Evolutionary conservation across 2,797 vertebrate genomes (phyloP).

Genomic region (Coendou prehensilis): DNA sequence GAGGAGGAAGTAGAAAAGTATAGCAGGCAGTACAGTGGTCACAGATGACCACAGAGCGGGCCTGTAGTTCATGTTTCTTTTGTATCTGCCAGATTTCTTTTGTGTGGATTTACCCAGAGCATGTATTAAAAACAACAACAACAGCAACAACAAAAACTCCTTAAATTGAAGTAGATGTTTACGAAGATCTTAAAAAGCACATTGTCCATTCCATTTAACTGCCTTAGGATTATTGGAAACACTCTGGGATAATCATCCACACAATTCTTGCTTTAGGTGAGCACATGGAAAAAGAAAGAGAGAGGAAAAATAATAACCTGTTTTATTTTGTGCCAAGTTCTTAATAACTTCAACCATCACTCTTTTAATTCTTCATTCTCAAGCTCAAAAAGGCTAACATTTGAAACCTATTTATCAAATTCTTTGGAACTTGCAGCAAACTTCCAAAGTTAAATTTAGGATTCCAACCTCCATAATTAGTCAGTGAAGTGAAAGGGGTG

Average conservation of each 20-base stretch:
- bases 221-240: constrained; percentile 43
- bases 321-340: constrained; percentile 73
- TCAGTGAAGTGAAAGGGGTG: not conserved
- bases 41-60: not conserved
- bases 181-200: not conserved
- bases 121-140: not conserved
- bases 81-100: not conserved
- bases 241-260: constrained; percentile 55
- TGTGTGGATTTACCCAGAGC: not conserved
- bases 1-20: not conserved
- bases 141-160: not conserved
- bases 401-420: constrained; percentile 81
- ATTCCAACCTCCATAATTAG: not conserved
- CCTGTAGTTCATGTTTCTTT: not conserved
- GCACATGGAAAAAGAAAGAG: constrained; percentile 18
- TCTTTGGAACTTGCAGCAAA: constrained; percentile 72
- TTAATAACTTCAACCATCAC: constrained; percentile 49
- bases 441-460: constrained; percentile 68
- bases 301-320: not conserved
- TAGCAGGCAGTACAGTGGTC: not conserved
- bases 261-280: constrained; percentile 69
- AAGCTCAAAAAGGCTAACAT: constrained; percentile 68
- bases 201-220: not conserved
- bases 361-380: constrained; percentile 55
- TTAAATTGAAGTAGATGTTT: constrained; percentile 39